Base-by-base conservation (phyloP, 2,888 invertebrate species). In the Fragum fragum region DNA sequence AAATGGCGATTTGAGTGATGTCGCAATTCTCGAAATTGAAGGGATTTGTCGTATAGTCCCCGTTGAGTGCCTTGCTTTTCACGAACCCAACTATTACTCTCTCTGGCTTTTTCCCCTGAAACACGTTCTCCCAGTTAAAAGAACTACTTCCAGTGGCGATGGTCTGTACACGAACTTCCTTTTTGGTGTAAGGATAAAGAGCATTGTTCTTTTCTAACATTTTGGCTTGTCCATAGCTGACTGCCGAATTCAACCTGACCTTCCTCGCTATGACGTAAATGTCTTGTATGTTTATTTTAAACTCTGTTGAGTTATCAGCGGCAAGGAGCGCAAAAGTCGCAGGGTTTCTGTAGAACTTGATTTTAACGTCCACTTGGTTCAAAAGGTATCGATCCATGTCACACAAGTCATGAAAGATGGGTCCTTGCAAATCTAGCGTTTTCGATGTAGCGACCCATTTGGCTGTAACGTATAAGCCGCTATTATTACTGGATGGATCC, bases 1-100 rank as follows among this genome's bases (percentile, higher is more conserved):
- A 86, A 26, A 83, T 32, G 1, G 73, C 76, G 14, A 86, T 81
- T 14, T 73, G 71, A 16, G 52, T 74, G 28, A 83, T 52, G 16
- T 70, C 39, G 53, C 76, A 81, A 29, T 83, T 73, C 61, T 81
- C 75, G 53, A 86, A 86, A 39, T 81, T 74, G 73, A 76, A 86
- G 14, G 79, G 83, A 52, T 86, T 86, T 23, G 69, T 53, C 7
- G 73, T 63, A 52, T 80, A 80, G 68, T 69, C 71, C 16, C 85
- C 82, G 26, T 69, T 76, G n/a, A 77, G 28, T 11, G 69, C 77
- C 23, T 52, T 75, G 32, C 78, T 73, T 32, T 83, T 61, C 11
- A 77, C 80, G 47, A 85, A 85, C 6, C 76, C 78, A 32, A 82
- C 52, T 29, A 42, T 57, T 1, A 79, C 47, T 18, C 52, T 52